Evolutionary conservation across 64 coral and sea anemone genomes (phyloP).

Genomic region (Acropora yongei): DNA sequence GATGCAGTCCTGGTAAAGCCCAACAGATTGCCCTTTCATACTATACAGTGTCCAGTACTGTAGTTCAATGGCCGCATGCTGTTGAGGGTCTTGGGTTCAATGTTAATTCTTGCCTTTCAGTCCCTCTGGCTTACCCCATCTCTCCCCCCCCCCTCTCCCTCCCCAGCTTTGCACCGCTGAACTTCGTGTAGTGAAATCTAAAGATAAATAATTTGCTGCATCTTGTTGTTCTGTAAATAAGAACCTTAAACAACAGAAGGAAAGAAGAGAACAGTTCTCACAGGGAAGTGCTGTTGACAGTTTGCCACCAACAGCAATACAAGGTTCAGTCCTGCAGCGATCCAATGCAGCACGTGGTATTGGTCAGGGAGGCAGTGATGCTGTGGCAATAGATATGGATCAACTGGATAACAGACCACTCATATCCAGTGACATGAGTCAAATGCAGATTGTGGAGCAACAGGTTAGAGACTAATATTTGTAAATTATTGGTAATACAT

Average conservation of each 20-base stretch:
- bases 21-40: too few relatives aligned
- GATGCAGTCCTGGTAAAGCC: too few relatives aligned
- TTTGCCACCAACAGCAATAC: constrained; percentile 70
- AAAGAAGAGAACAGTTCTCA: constrained; percentile 97
- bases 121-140: too few relatives aligned
- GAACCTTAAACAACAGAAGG: constrained; percentile 99
- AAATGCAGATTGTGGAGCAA: constrained; percentile 58
- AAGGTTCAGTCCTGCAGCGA: constrained; percentile 74
- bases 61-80: too few relatives aligned
- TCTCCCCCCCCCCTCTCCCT: too few relatives aligned
- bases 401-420: constrained; percentile 51
- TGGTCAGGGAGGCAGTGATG: constrained; percentile 28
- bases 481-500: neutral
- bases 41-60: too few relatives aligned
- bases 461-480: constrained; percentile 44
- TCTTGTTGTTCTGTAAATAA: neutral
- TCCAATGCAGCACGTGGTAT: constrained; percentile 53
- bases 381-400: constrained; percentile 91
- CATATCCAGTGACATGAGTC: constrained; percentile 74
- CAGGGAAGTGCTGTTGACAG: constrained; percentile 82
- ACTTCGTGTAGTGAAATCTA: too few relatives aligned
- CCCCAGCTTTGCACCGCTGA: too few relatives aligned
- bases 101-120: too few relatives aligned
- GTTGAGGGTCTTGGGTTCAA: too few relatives aligned
- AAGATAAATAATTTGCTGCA: neutral